phyloP scores from a whole-genome alignment of 2,113 vertebrate species.

The Corvus hawaiiensis region DNA sequence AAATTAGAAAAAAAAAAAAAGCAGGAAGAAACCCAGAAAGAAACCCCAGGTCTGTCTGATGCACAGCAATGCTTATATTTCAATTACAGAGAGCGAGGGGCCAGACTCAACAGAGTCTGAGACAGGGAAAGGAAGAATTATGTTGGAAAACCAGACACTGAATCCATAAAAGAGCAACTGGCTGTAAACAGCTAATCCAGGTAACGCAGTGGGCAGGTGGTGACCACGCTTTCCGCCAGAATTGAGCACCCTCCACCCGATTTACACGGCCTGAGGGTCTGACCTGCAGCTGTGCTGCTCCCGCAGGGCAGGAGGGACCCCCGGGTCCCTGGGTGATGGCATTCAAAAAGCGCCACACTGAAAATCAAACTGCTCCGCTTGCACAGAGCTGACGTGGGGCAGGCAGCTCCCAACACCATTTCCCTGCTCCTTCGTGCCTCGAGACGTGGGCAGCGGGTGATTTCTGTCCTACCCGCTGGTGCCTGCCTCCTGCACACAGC shows the following conservation, averaged over 20 bases:
- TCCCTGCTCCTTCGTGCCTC: neutral
- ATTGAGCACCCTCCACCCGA: accelerated
- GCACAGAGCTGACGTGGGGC: neutral
- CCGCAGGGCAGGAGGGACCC: neutral
- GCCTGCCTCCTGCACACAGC: neutral
- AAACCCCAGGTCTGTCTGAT: neutral
- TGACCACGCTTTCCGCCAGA: neutral
- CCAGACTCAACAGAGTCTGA: slow-evolving; percentile 26
- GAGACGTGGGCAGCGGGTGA: neutral
- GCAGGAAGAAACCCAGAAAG: neutral
- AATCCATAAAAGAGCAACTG: slow-evolving; percentile 29
- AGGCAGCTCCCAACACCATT: neutral
- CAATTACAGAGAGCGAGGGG: neutral
- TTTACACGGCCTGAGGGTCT: neutral
- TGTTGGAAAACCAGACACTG: slow-evolving; percentile 59
- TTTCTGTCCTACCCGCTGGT: accelerated
- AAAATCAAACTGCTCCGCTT: too few species aligned
- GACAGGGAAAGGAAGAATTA: slow-evolving; percentile 45
- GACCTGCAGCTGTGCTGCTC: neutral
- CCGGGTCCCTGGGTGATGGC: neutral
- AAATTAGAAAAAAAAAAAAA: neutral
- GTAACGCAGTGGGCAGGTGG: slow-evolving; percentile 17
- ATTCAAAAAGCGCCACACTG: neutral
- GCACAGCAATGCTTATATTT: neutral
- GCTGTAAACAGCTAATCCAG: slow-evolving; percentile 26